Evolutionary conservation across 2,113 vertebrate species (phyloP), one percentile per base, ranked within the genome.

Genomic region (Hyla sarda): DNA sequence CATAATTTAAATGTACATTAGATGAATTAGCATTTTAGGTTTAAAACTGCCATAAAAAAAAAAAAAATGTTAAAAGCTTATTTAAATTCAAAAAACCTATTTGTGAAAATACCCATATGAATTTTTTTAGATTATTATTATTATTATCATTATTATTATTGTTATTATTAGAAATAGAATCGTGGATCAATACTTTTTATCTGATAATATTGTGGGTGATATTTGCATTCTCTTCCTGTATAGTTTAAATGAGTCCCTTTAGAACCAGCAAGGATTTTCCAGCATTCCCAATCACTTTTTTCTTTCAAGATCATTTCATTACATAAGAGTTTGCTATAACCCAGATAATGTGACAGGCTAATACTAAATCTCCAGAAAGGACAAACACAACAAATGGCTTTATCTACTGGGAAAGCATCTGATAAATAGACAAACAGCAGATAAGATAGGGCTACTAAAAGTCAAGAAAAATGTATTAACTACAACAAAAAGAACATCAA

Each of bases 301-400:
- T 58, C 32, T 58, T 77, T 41, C 76, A 60, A 32, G 21, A 60
- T 60, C 32, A 14, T 79, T 41, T 54, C 32, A 58, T 78, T 56
- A 58, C 50, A 71, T 23, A 23, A 32, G 19, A 34, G 65, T 50
- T 52, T 54, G 30, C 37, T 67, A 72, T 17, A 41, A 52, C n/a
- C 32, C 67, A 72, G 67, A 69, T 73, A 83, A 56, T 58, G 21
- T 41, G 34, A 75, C 17, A 84, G 10, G 37, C 48, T 76, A 76
- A 60, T 62, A 56, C 71, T 32, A 76, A 84, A 62, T 60, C 82
- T 54, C 34, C 25, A 62, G 37, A 84, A 56, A 84, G 54, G 52
- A 25, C 67, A 73, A 83, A 56, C 9, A 45, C 11, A 37, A 16
- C 5, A 65, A 84, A 67, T 77, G 37, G 34, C 60, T 75, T 60